These are phyloP conservation scores for Potamarius usumacintae DNA, from an alignment of 2,113 vertebrate genomes.

Conservation along the genomic window DNA sequence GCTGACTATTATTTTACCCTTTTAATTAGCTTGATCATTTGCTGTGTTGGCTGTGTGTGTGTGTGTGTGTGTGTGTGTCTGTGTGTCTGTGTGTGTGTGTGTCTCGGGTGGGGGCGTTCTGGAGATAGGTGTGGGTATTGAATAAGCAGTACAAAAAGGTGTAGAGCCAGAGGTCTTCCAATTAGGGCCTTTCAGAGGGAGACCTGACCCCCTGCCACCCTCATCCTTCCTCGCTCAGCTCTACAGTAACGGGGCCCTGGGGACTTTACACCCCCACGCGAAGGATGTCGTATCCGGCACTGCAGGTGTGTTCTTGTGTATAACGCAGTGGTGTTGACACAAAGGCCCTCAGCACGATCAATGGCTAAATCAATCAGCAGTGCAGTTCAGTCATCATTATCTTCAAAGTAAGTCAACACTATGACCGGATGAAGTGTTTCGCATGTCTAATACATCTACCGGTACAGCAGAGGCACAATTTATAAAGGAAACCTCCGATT, in stretches of 20 bases:
- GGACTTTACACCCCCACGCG: slow-evolving; percentile 61
- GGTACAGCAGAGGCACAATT: not conserved
- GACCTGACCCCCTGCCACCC: slow-evolving; percentile 42
- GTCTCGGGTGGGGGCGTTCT: not conserved
- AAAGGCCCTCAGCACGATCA: slow-evolving; percentile 44
- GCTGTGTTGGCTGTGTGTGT: not conserved
- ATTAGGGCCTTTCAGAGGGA: slow-evolving; percentile 50
- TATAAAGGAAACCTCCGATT: not conserved
- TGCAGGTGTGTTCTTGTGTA: slow-evolving; percentile 44
- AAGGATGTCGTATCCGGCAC: slow-evolving; percentile 33
- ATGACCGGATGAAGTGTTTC: slow-evolving; percentile 6
- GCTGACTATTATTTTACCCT: slow-evolving; percentile 20
- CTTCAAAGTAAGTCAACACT: slow-evolving; percentile 35
- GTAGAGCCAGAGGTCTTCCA: slow-evolving; percentile 49
- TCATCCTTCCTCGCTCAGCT: slow-evolving; percentile 64
- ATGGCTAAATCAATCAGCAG: slow-evolving; percentile 52
- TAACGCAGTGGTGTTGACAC: slow-evolving; percentile 37
- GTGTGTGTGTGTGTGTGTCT: not conserved
- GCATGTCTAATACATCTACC: not conserved
- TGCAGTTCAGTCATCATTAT: slow-evolving; percentile 34
- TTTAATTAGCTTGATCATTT: slow-evolving; percentile 50
- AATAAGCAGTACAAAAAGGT: slow-evolving; percentile 47
- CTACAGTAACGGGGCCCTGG: slow-evolving; percentile 72
- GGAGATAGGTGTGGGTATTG: slow-evolving; percentile 15
- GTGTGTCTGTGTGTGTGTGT: slow-evolving; percentile 8